Conservation (phyloP, 2,888 invertebrate genomes). For the Ashinkailepas kermadecensis region DNA sequence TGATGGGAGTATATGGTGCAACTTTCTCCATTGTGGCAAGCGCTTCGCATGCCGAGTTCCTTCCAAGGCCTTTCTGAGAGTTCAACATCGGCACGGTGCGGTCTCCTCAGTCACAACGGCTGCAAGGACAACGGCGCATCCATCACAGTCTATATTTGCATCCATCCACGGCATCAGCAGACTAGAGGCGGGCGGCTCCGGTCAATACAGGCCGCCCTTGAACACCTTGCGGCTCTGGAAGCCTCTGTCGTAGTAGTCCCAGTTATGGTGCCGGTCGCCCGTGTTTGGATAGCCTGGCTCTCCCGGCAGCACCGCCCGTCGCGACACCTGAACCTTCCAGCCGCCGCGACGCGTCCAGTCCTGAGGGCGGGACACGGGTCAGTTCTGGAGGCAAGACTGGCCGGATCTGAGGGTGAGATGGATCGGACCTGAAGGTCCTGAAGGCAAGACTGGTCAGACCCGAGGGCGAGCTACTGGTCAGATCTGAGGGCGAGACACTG, state of each 20-base stretch:
- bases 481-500: too few species aligned
- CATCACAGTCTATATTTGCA: background rate
- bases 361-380: constrained; percentile 42
- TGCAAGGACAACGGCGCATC: background rate
- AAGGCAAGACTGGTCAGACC: too few species aligned
- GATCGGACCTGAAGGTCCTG: too few species aligned
- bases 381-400: background rate
- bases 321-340: constrained; percentile 55
- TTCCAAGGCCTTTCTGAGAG: too few species aligned
- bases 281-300: constrained; percentile 60
- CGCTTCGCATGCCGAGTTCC: too few species aligned
- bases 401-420: too few species aligned
- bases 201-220: background rate
- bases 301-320: constrained; percentile 55
- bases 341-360: constrained; percentile 71
- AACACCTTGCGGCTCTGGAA: constrained; percentile 54
- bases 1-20: too few species aligned
- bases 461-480: too few species aligned
- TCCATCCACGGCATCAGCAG: background rate
- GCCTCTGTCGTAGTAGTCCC: constrained; percentile 62
- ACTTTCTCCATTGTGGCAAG: too few species aligned
- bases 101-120: too few species aligned
- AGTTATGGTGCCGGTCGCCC: constrained; percentile 50
- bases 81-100: too few species aligned
- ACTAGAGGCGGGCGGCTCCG: background rate